These are phyloP conservation scores for Ennomos fuscantarius DNA, from an alignment of 2,888 invertebrate genomes.

Conservation along the genomic window DNA sequence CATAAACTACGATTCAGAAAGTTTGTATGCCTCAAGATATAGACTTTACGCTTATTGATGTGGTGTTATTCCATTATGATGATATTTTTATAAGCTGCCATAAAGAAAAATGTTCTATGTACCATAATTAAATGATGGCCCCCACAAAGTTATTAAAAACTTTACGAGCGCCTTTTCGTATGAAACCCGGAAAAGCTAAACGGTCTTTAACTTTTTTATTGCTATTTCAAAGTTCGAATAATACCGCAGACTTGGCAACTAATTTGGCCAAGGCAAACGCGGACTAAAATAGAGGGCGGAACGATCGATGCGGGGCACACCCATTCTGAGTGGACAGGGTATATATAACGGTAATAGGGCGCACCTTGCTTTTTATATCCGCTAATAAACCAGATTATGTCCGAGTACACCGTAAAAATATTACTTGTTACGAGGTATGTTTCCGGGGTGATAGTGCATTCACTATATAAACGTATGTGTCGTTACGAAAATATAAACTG, in stretches of 20 bases:
- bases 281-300: slow-evolving; percentile 40
- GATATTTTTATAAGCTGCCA: slow-evolving; percentile 5
- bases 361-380: slow-evolving; percentile 59
- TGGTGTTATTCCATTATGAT: neutral
- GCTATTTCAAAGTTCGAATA: slow-evolving; percentile 26
- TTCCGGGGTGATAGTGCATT: slow-evolving; percentile 10
- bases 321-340: slow-evolving; percentile 57
- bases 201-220: slow-evolving; percentile 29
- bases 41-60: too few species aligned
- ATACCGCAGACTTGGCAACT: slow-evolving; percentile 24
- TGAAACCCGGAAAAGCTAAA: slow-evolving; percentile 23
- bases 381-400: slow-evolving; percentile 67
- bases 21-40: too few species aligned
- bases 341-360: slow-evolving; percentile 63
- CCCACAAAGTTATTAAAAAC: slow-evolving; percentile 25
- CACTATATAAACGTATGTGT: slow-evolving; percentile 8
- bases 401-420: slow-evolving; percentile 42
- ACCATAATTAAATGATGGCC: slow-evolving; percentile 22
- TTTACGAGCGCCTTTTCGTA: slow-evolving; percentile 27
- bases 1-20: too few species aligned
- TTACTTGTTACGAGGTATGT: slow-evolving; percentile 25
- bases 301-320: slow-evolving; percentile 65
- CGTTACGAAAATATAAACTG: slow-evolving; percentile 7
- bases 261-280: slow-evolving; percentile 20
- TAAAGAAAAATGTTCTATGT: slow-evolving; percentile 13